Base-by-base conservation (phyloP, 2,888 invertebrate genomes). In the Oscheius myriophilus region DNA sequence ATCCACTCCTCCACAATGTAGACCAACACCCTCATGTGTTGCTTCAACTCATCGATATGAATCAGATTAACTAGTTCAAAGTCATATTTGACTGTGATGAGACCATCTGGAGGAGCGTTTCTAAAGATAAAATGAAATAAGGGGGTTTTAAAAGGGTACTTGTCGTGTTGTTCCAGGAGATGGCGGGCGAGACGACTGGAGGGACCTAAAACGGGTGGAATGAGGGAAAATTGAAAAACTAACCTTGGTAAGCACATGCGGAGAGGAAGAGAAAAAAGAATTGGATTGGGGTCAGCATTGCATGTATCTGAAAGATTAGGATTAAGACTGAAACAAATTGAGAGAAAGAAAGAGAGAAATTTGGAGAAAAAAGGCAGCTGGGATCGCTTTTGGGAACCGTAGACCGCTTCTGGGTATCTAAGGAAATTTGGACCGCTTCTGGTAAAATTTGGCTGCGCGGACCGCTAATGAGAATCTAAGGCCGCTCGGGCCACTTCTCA, bases 1-100 rank as follows among this genome's bases (percentile, higher is more conserved):
- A 90, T 91, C 94, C 94, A 94, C 78, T 91, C 91, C 89, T 83
- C 80, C 7, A 72, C 75, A 49, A 81, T 76, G 53, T 82, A 81
- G 1, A 83, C 78, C 1, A 81, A 69, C 1, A 81, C 80, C 52
- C 71, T 77, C 79, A 83, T 81, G 41, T 72, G 80, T 58, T 82
- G 81, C 42, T 76, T 79, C 11, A 79, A 55, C 49, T 83, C 83
- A 58, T 83, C 81, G 6, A 83, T 68, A 14, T 69, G 63, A 46
- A 82, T 69, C 25, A 83, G 79, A 58, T 82, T 80, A 41, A 83
- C 81, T 9, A 83, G 67, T 23, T 81, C 80, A 16, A 80, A 76
- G 23, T 82, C 81, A 45, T 82, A 74, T n/a, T 75, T 72, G 25
- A 84, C 72, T 6, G 75, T 63, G 25, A 84, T 73, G 7, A 68